A percentile compares a stretch with the other conserved stretches of the same genome.
These are phyloP conservation scores for Rostratula benghalensis DNA, from an alignment of 2,113 vertebrate genomes.

Conservation along the genomic window DNA sequence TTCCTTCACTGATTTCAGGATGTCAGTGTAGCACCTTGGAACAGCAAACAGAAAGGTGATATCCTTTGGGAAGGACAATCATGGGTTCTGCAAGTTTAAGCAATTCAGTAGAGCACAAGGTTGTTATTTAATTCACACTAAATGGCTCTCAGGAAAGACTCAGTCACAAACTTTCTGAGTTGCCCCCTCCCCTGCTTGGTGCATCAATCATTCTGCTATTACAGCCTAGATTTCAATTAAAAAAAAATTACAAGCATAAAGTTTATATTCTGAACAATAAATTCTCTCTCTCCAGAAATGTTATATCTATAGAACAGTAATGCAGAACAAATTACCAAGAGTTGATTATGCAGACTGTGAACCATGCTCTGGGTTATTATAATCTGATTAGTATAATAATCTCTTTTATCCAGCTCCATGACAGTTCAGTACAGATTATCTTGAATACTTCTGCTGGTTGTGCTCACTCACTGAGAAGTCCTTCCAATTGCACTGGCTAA, in stretches of 20 bases:
- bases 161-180: background rate
- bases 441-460: background rate
- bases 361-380: background rate
- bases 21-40: background rate
- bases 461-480: background rate
- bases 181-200: background rate
- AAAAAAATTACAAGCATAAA: fast-evolving
- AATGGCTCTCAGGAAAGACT: background rate
- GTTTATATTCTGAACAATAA: background rate
- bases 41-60: background rate
- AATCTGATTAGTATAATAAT: background rate
- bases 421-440: background rate
- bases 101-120: background rate
- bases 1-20: background rate
- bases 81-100: background rate
- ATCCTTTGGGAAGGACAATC: background rate
- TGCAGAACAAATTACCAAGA: background rate
- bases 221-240: background rate
- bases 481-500: background rate
- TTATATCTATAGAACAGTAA: background rate
- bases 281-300: background rate
- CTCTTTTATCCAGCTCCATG: background rate
- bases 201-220: background rate
- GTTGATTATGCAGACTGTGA: background rate
- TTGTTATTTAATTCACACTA: background rate